Percentiles rank a stretch among this genome's conserved stretches.
Evolutionary conservation across 1,140 invertebrate genomes (phyloP).

Genomic region (Cyclina sinensis): DNA sequence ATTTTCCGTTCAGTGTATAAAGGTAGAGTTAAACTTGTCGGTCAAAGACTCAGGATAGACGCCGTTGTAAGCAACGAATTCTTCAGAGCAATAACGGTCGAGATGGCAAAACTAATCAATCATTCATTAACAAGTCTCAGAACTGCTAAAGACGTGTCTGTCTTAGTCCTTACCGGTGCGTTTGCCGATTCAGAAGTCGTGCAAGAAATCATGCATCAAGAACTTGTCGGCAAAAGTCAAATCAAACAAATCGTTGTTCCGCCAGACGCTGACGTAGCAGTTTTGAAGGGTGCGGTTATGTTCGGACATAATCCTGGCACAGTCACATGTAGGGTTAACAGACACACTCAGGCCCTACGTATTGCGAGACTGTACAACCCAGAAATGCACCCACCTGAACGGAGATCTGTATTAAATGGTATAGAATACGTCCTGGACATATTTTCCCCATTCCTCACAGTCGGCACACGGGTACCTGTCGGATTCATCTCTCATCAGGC

Average conservation of each 20-base stretch:
- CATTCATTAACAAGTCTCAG: conserved; percentile 15
- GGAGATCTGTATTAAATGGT: background rate
- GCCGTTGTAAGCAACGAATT: conserved; percentile 62
- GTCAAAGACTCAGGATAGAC: conserved; percentile 43
- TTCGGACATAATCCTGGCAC: conserved; percentile 50
- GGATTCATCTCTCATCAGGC: conserved; percentile 60
- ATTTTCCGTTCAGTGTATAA: conserved; percentile 53
- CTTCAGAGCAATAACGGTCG: conserved; percentile 50
- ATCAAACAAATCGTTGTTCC: conserved; percentile 59
- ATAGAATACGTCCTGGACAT: conserved; percentile 62
- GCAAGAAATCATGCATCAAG: conserved; percentile 62
- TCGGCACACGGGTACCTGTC: conserved; percentile 54
- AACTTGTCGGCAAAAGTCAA: conserved; percentile 45
- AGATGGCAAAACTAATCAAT: conserved; percentile 50
- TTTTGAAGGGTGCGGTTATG: conserved; percentile 62
- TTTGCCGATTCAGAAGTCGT: conserved; percentile 62
- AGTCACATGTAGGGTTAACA: conserved; percentile 37
- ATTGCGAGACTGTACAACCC: conserved; percentile 50
- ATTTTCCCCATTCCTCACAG: conserved; percentile 61
- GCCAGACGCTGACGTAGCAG: conserved; percentile 52
- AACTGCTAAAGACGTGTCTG: conserved; percentile 36
- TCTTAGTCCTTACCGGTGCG: conserved; percentile 42
- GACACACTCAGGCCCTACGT: conserved; percentile 36
- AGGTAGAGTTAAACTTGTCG: conserved; percentile 48
- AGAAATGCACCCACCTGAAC: conserved; percentile 46